Conservation (phyloP, 2,888 invertebrate species). For the Leptinotarsa peninsularis region DNA sequence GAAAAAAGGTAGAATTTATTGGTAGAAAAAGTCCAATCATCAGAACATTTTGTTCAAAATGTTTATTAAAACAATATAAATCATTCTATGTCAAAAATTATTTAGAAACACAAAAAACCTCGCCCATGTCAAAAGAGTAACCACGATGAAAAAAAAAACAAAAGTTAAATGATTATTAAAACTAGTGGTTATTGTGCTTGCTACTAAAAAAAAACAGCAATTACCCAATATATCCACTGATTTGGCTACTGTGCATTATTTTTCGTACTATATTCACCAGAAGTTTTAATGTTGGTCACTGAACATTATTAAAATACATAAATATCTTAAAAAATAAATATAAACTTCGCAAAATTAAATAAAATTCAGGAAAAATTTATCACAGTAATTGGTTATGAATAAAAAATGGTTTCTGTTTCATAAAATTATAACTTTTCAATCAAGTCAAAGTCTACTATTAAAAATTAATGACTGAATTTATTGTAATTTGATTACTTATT, state of each 20-base stretch:
- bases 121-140: background rate
- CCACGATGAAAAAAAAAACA: slow-evolving; percentile 2
- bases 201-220: too few relatives aligned
- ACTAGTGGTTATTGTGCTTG: too few relatives aligned
- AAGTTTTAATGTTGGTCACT: too few relatives aligned
- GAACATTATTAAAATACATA: too few relatives aligned
- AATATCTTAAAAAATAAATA: background rate
- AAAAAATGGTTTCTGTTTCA: background rate
- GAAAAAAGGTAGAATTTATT: background rate
- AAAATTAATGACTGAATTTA: background rate
- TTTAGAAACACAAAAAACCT: slow-evolving; percentile 11
- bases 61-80: slow-evolving; percentile 34
- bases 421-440: background rate
- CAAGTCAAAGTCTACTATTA: too few relatives aligned
- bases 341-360: background rate
- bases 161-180: background rate
- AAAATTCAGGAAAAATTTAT: background rate
- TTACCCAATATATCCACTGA: too few relatives aligned
- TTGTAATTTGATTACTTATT: background rate
- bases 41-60: slow-evolving; percentile 3
- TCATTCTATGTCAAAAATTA: slow-evolving; percentile 11
- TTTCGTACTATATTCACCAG: too few relatives aligned
- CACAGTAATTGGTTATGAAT: background rate
- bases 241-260: too few relatives aligned
- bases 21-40: too few relatives aligned